phyloP scores from a whole-genome alignment of 1,140 invertebrate species.

The Drosophila elegans region DNA sequence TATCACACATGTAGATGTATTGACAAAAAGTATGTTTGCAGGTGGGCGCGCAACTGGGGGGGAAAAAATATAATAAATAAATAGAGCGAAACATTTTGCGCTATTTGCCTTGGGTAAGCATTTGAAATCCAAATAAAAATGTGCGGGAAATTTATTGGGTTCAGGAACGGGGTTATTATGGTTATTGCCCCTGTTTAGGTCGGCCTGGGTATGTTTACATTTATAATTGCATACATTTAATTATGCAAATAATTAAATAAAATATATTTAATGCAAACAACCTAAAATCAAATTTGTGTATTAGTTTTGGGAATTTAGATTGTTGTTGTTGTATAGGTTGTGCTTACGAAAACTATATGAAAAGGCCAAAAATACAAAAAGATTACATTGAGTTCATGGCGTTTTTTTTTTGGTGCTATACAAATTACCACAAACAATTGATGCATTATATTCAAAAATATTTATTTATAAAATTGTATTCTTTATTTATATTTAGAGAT shows the following conservation, averaged over 20 bases:
- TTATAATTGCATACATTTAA: conserved; percentile 82
- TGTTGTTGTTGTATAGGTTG: conserved; percentile 13
- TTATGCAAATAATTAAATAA: conserved; percentile 78
- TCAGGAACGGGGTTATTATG: conserved; percentile 17
- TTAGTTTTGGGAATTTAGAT: conserved; percentile 56
- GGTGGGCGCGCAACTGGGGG: conserved; percentile 30
- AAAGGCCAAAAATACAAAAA: conserved; percentile 68
- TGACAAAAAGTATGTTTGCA: conserved; percentile 11
- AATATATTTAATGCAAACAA: conserved; percentile 76
- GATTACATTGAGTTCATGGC: conserved; percentile 63
- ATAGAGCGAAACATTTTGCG: conserved; percentile 71
- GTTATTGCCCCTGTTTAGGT: conserved; percentile 25
- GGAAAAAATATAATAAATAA: conserved; percentile 66
- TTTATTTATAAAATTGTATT: conserved; percentile 61
- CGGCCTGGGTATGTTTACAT: conserved; percentile 59
- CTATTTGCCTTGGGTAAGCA: conserved; percentile 62
- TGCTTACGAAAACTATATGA: conserved; percentile 49
- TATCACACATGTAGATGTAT: conserved; percentile 42
- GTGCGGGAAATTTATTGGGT: conserved; percentile 1
- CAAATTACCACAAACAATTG: conserved; percentile 83
- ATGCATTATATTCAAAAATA: conserved; percentile 78
- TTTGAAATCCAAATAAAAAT: conserved; percentile 18
- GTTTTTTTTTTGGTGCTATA: conserved; percentile 66
- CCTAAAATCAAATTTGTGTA: conserved; percentile 64
- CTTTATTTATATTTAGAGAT: conserved; percentile 27